Evolutionary conservation across 1,140 invertebrate species (phyloP).

Genomic region (Sitobion miscanthi): DNA sequence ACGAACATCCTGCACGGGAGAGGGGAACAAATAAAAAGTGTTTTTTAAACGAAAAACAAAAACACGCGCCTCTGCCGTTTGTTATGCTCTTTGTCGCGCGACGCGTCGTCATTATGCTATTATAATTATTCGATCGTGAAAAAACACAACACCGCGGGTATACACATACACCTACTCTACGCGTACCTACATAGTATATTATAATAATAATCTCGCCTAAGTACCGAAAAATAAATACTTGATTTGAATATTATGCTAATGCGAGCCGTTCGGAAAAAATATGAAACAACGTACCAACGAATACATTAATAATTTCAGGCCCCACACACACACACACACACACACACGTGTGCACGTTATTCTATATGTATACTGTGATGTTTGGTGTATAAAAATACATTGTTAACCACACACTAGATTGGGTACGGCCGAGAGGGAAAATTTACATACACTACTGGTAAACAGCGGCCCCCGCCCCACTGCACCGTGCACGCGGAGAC

Average conservation of each 20-base stretch:
- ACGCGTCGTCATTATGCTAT: background rate
- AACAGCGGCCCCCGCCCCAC: background rate
- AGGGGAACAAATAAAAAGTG: background rate
- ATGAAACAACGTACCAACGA: background rate
- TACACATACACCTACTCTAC: background rate
- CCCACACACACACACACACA: background rate
- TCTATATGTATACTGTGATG: background rate
- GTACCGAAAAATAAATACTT: slow-evolving; percentile 40
- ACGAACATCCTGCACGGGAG: background rate
- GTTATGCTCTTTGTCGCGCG: background rate
- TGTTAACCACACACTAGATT: slow-evolving; percentile 33
- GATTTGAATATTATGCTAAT: slow-evolving; percentile 33
- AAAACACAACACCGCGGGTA: background rate
- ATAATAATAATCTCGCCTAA: background rate
- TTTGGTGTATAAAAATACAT: slow-evolving; percentile 23
- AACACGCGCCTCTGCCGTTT: background rate
- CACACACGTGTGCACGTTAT: background rate
- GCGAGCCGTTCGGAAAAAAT: background rate
- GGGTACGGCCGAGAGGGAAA: slow-evolving; percentile 6
- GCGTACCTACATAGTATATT: background rate
- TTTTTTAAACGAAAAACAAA: slow-evolving; percentile 4
- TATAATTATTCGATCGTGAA: slow-evolving; percentile 9
- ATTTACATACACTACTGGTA: slow-evolving; percentile 12
- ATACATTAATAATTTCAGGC: slow-evolving; percentile 22
- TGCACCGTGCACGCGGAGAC: background rate